A percentile compares a stretch with the other conserved stretches of the same genome.
phyloP scores from a whole-genome alignment of 2,113 vertebrate genomes.

The Podiceps cristatus region DNA sequence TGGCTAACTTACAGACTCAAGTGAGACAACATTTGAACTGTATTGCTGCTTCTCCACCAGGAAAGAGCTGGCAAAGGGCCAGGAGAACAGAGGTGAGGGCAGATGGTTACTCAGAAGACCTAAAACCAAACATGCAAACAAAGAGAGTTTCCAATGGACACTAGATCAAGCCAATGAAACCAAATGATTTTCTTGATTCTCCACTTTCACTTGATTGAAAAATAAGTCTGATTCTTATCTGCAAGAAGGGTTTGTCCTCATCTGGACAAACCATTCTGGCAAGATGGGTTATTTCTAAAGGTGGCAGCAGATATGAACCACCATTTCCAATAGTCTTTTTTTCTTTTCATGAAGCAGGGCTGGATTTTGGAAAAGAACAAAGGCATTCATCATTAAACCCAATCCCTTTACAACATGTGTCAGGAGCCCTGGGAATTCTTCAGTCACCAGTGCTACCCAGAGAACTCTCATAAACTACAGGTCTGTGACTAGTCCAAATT shows the following conservation, averaged over 20 bases:
- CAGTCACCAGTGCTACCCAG: neutral
- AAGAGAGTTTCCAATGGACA: neutral
- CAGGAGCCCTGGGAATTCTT: neutral
- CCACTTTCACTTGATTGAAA: neutral
- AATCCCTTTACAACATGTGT: neutral
- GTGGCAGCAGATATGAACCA: neutral
- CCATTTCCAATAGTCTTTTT: neutral
- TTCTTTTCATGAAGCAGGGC: neutral
- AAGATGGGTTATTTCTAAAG: neutral
- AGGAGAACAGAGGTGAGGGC: neutral
- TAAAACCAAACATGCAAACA: neutral
- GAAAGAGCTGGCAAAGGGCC: neutral
- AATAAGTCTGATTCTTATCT: neutral
- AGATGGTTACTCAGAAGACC: neutral
- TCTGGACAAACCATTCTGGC: neutral
- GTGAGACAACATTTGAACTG: neutral
- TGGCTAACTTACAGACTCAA: neutral
- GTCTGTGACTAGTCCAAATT: neutral
- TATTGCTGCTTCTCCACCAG: neutral
- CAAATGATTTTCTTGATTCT: neutral
- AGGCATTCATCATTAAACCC: neutral
- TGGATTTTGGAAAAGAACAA: conserved; percentile 20
- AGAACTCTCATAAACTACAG: neutral
- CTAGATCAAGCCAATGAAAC: neutral
- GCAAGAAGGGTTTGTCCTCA: neutral